Conservation (phyloP, 2,797 vertebrate genomes). For the Diceros bicornis region DNA sequence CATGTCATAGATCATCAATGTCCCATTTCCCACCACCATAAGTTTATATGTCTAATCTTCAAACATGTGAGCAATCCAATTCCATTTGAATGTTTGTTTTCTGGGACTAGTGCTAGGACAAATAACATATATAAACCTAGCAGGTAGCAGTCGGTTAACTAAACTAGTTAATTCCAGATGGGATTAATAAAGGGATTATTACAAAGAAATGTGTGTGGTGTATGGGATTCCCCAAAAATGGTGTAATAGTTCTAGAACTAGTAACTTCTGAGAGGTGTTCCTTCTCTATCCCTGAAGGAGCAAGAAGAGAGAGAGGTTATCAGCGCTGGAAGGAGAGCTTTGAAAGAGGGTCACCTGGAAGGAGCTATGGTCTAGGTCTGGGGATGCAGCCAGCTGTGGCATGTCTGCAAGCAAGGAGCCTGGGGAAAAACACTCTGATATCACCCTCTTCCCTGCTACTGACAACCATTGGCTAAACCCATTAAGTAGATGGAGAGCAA, state of each 20-base stretch:
- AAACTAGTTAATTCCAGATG: not conserved
- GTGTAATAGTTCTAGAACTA: not conserved
- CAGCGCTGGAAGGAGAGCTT: not conserved
- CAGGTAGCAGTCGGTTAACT: not conserved
- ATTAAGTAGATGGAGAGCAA: not conserved
- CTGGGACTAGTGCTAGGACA: not conserved
- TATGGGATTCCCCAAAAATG: not conserved
- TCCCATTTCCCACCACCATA: not conserved
- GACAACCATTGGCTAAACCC: not conserved
- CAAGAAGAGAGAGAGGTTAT: not conserved
- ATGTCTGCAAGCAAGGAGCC: not conserved
- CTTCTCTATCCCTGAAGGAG: not conserved
- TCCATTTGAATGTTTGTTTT: not conserved
- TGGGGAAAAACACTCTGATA: not conserved
- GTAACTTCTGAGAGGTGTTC: not conserved
- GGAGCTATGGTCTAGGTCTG: not conserved
- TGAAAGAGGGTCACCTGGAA: not conserved
- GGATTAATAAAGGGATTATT: not conserved
- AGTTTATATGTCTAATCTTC: not conserved
- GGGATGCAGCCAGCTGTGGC: accelerated
- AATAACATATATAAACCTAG: not conserved
- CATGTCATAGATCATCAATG: not conserved
- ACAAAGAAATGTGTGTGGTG: not conserved
- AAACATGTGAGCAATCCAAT: not conserved
- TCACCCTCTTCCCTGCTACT: not conserved